Base-by-base conservation (phyloP, 1,140 invertebrate genomes). In the Drosophila prosaltans region DNA sequence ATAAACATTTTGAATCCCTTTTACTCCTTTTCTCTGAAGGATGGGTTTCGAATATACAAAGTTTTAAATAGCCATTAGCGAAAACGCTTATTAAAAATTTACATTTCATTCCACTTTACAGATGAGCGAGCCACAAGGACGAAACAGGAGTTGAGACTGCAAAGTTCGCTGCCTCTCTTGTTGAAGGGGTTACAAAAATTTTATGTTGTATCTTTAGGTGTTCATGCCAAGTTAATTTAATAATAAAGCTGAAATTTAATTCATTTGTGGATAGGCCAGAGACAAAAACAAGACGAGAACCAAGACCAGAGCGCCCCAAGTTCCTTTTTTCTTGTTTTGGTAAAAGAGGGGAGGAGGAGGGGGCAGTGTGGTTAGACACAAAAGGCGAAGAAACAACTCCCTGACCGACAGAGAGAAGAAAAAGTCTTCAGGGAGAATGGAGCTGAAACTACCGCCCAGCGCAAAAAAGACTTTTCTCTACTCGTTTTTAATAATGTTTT, bases 61-160 rank as follows among this genome's bases (percentile, higher is more conserved):
- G 74, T 89, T 89, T 86, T 90, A 91, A 91, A 91, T 91, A 91
- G 90, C 90, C 90, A 91, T 91, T 91, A 91, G 90, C 90, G 88
- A 91, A 91, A 91, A 90, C 83, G 90, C 90, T 91, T 91, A 91
- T 91, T 91, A 91, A 91, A 91, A 91, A 91, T 91, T 91, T 91
- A 91, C 90, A 89, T 89, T 89, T 89, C 84, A 89, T 89, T 89
- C 84, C 85, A 89, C 84, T 89, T 89, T 89, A 89, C 80, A 81
- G 84, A 84, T 89, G 84, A 89, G 84, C 80, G 80, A 84, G 65
- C 79, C 59, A 75, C 45, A 51, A 51, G 45, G 45, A 59, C 51
- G 64, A 2, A 48, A 55, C 63, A 36, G 59, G 58, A 70, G 65
- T 67, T 71, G 64, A 75, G 73, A 41, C 36, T 40, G 21, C 11